Base-by-base conservation (phyloP, 2,888 invertebrate species). In the Hesperia comma region DNA sequence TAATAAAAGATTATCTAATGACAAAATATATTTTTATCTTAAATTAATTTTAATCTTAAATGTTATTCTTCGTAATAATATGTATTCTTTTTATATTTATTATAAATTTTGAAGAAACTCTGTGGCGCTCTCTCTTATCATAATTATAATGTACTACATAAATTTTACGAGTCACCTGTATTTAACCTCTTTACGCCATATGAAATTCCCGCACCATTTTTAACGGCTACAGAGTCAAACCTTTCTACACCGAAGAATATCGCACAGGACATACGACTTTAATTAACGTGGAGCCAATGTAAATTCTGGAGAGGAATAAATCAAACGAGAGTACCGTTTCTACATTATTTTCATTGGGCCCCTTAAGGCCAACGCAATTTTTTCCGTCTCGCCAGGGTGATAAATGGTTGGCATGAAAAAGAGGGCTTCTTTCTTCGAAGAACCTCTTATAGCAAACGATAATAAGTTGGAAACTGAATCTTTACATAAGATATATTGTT, bases 351-450 rank as follows among this genome's bases (percentile, higher is more conserved):
- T 82, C 80, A 75, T 58, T 54, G 61, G 77, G 77, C 78, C 81
- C 78, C 79, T 79, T 75, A 79, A 81, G 85, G 75, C 79, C 81
- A 72, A 70, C 75, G 81, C 80, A 81, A 80, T 85, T 86, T 70
- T 87, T 86, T 84, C 83, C 77, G 77, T 77, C 83, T 79, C 79
- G 68, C 74, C 69, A 75, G 78, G 76, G 80, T 86, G 87, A 87
- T 86, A 84, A 87, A 87, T 87, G 85, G 82, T 75, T 69, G 74
- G 76, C 78, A 78, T 82, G 83, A 85, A 85, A 79, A 78, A 77
- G 80, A 40, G 55, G 62, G 61, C 61, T 64, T 68, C 64, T 61
- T 67, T 56, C 64, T 63, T 61, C 61, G 55, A 61, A 61, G 46
- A 40, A 17, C 21, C 53, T 63, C 63, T 69, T 69, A 49, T 53